Conservation (phyloP, 2,797 vertebrate species). For the Mormyrops boulengeri region DNA sequence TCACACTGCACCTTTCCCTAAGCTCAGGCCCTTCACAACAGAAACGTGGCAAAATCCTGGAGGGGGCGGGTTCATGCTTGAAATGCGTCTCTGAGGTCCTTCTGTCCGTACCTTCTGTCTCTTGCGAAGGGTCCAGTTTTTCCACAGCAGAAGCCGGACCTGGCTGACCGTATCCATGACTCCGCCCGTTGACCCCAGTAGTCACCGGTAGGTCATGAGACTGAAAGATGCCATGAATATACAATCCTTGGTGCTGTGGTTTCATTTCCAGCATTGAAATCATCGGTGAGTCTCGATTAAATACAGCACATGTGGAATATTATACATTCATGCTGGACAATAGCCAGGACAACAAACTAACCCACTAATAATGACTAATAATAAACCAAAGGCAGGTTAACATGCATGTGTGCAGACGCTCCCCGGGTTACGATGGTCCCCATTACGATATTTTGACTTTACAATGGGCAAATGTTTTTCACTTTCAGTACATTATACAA, state of each 20-base stretch:
- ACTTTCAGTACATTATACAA: not conserved
- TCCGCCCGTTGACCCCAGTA: constrained; percentile 43
- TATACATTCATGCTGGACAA: not conserved
- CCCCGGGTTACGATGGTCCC: not conserved
- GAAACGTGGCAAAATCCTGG: not conserved
- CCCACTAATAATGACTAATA: not conserved
- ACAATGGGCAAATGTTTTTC: not conserved
- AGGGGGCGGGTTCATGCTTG: not conserved
- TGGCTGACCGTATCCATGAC: constrained; percentile 76
- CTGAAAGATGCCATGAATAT: constrained; percentile 20
- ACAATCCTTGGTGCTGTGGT: no score
- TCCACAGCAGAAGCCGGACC: constrained; percentile 86
- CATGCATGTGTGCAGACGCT: not conserved
- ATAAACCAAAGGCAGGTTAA: not conserved
- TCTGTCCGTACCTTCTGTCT: constrained; percentile 75
- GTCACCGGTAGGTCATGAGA: constrained; percentile 43
- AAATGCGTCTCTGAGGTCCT: not conserved
- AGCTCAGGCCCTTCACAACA: not conserved
- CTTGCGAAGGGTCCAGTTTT: constrained; percentile 92
- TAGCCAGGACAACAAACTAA: not conserved
- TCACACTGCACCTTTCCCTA: not conserved
- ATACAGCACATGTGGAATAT: not conserved
- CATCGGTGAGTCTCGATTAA: not conserved
- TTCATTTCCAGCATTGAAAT: not conserved
- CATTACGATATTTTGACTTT: not conserved